Evolutionary conservation across 2,888 invertebrate species (phyloP), one percentile per base, ranked within the genome.

Genomic region (Actias luna): DNA sequence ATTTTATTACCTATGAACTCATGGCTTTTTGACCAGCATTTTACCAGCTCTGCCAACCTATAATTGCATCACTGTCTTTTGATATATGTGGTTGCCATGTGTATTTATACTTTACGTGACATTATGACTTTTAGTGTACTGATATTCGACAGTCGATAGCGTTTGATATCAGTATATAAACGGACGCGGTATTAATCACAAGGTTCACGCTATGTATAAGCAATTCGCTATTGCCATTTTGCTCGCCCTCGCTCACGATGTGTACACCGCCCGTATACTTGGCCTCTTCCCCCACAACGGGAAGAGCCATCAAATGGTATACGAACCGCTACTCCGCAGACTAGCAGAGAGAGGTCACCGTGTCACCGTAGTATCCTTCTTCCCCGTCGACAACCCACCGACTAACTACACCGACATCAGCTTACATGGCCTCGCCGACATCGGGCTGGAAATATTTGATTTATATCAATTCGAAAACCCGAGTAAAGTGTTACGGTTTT

Each of bases 221-320:
- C 67, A 72, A 60, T 62, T 77, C 64, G 68, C 74, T 31, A 60
- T 79, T 65, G 74, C 77, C 57, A 74, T 75, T 61, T 63, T 82
- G 46, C 63, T 83, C 61, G 72, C 82, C 67, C 69, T 83, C 60
- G 67, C 73, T 27, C 71, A 78, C 67, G 63, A 84, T 77, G 85
- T 71, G 3, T 67, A 78, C 64, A 67, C 88, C 61, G 92, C 89
- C 59, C 92, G 93, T 57, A 93, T 95, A 61, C 87, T 95, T 55
- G 94, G 93, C 3, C 79, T 94, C 0, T 94, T 95, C 72, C 93
- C 94, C 0, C 93, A 94, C 72, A 89, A 92, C 0, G 94, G 94
- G 0, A 93, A 93, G 65, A 95, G 95, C 70, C 95, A 95, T 72
- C 94, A 94, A 70, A 90, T 93, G 78, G 94, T 94, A 0, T 94